Evolutionary conservation across 2,113 vertebrate species (phyloP), one percentile per base, ranked within the genome.

Genomic region (Sinocyclocheilus rhinocerous): DNA sequence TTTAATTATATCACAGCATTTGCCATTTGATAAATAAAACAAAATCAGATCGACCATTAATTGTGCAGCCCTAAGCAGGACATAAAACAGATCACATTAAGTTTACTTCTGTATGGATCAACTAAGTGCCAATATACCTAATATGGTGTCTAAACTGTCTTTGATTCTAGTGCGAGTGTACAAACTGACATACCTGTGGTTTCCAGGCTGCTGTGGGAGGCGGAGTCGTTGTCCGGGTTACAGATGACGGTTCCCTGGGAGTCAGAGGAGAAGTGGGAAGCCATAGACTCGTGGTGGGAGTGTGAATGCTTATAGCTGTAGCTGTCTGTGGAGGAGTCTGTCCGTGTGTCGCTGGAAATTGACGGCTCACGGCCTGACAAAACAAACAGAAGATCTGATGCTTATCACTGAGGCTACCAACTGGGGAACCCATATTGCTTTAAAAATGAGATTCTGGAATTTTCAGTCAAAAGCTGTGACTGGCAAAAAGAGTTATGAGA

Each of bases 271-370:
- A 96, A 96, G 93, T 96, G 97, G 90, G 96, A 97, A 94, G 95
- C 95, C 94, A 96, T 94, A 91, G 97, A 97, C 91, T 98, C 97
- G 81, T 97, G 96, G 90, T 98, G 97, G 0, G 93, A 89, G 88
- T 90, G 89, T 52, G 92, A 93, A 87, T 96, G 95, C 90, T 95
- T 97, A 76, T 95, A 95, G 52, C 95, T 96, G 93, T 93, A 98
- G 93, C 97, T 98, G 88, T 99, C 98, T 39, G 96, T 96, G 72
- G 97, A 99, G 4, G 98, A 99, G 92, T 99, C 98, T 86, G 98
- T 99, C 88, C 97, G 96, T 76, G 97, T 98, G 90, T 99, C 97
- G 90, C 97, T 99, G 1, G 97, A 97, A 93, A 99, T 98, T 52
- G 97, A 99, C 48, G 97, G 97, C 87, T 99, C 98, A 84, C 97